Percentiles rank a stretch among this genome's conserved stretches.
Conservation (phyloP, 2,113 vertebrate species). For the Emydocephalus ijimae region DNA sequence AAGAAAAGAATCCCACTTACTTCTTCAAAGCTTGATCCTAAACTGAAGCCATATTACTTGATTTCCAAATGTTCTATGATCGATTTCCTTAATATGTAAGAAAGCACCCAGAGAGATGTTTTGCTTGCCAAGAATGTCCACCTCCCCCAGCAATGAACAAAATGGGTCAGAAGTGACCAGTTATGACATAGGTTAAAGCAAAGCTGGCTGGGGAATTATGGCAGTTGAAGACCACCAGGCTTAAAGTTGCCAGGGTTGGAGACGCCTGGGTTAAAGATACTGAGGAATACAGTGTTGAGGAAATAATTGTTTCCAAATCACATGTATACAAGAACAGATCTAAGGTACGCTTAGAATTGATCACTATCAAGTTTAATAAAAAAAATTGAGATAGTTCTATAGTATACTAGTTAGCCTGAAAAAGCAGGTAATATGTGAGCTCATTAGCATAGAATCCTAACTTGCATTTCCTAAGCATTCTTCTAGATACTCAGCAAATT, state of each 20-base stretch:
- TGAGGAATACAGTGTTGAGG: background rate
- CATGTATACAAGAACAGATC: background rate
- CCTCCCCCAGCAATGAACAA: background rate
- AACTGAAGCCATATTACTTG: background rate
- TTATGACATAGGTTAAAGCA: background rate
- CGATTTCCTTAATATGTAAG: background rate
- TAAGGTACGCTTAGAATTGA: background rate
- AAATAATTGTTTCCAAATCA: background rate
- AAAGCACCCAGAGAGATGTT: background rate
- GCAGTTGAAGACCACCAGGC: too few species aligned
- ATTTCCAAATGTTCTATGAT: background rate
- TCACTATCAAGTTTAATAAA: fast-evolving
- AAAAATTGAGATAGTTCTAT: background rate
- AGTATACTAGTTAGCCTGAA: background rate
- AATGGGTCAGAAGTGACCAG: constrained; percentile 15
- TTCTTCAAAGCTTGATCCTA: background rate
- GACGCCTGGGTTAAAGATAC: background rate
- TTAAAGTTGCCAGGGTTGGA: too few species aligned
- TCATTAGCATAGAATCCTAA: background rate
- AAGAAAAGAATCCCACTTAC: background rate
- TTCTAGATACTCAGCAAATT: background rate
- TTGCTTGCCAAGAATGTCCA: fast-evolving
- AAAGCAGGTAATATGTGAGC: background rate
- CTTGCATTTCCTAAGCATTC: background rate
- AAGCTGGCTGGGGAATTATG: too few species aligned